Percentiles rank a stretch among this genome's conserved stretches.
Conservation (phyloP, 2,888 invertebrate genomes). For the Girardia tigrina region DNA sequence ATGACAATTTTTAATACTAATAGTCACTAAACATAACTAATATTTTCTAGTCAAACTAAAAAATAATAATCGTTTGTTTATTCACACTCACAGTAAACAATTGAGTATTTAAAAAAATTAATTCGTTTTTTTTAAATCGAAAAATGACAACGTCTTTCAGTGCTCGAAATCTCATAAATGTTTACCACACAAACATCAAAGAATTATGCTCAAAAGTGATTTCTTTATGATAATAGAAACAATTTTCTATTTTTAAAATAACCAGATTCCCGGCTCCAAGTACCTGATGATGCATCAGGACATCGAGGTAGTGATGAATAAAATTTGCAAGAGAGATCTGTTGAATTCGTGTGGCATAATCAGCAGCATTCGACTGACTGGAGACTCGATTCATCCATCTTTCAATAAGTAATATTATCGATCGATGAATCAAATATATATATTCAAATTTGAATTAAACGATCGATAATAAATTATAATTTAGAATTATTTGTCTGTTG, state of each 20-base stretch:
- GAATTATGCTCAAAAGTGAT: not conserved
- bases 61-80: too few species aligned
- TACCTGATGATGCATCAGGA: not conserved
- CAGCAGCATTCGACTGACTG: not conserved
- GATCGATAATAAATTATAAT: not conserved
- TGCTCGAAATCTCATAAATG: not conserved
- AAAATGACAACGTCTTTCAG: too few species aligned
- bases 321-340: not conserved
- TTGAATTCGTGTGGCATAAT: not conserved
- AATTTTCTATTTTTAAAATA: not conserved
- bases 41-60: too few species aligned
- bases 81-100: too few species aligned
- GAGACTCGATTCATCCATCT: not conserved
- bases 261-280: not conserved
- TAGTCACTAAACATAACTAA: too few species aligned
- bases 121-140: too few species aligned
- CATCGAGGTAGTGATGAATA: not conserved
- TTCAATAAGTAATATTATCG: not conserved
- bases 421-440: too few species aligned
- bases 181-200: not conserved
- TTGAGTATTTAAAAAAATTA: too few species aligned
- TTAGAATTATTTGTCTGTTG: not conserved
- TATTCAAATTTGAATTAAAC: too few species aligned
- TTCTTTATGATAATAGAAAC: not conserved
- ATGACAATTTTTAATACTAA: too few species aligned